Evolutionary conservation across 1,140 invertebrate species (phyloP).

Genomic region (Coptotermes formosanus): DNA sequence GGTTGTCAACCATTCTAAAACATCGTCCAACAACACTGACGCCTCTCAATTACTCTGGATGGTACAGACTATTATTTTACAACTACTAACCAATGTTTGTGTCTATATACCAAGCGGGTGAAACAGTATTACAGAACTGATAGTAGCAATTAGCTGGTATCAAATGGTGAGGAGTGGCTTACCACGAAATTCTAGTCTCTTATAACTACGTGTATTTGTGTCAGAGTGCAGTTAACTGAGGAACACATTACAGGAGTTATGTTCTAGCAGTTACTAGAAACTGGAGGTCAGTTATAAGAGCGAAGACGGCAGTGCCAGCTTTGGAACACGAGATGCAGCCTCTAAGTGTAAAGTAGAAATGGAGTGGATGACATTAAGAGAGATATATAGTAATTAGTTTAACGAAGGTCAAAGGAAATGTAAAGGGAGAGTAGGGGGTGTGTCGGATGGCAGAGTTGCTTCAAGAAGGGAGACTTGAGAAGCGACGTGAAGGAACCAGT

Average conservation of each 20-base stretch:
- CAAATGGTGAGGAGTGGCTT: background rate
- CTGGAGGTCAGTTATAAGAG: slow-evolving; percentile 17
- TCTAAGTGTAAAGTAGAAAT: no score
- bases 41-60: no score
- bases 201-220: background rate
- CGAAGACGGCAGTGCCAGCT: background rate
- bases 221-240: background rate
- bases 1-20: no score
- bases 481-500: background rate
- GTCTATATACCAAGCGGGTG: no score
- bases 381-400: slow-evolving; percentile 20
- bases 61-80: no score
- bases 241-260: background rate
- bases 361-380: slow-evolving; percentile 5
- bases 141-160: background rate
- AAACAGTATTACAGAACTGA: background rate
- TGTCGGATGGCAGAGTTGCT: background rate
- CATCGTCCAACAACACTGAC: no score
- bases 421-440: background rate
- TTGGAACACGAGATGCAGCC: background rate
- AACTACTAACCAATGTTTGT: no score
- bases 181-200: background rate
- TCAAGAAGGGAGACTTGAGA: background rate
- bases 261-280: background rate
- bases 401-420: background rate